Conservation (phyloP, 1,140 invertebrate species). For the Drosophila suzukii region DNA sequence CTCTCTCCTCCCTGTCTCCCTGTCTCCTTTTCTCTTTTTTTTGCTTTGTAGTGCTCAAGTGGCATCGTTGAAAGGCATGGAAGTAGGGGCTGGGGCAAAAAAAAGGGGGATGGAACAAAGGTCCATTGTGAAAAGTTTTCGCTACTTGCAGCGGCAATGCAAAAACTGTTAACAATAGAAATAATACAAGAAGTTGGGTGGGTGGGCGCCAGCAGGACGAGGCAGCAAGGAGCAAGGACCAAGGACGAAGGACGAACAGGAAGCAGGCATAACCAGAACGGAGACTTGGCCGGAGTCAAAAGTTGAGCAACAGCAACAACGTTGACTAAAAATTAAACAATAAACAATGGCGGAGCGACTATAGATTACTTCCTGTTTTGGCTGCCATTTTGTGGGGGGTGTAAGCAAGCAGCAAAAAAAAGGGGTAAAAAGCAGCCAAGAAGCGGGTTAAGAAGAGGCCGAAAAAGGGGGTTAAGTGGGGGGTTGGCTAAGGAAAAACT, state of each 20-base stretch:
- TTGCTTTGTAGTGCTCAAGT: conserved; percentile 72
- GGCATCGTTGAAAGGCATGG: conserved; percentile 54
- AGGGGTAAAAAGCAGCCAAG: not conserved
- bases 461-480: conserved; percentile 11
- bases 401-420: not conserved
- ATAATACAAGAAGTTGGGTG: conserved; percentile 48
- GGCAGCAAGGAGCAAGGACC: conserved; percentile 6
- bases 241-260: conserved; percentile 18
- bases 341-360: conserved; percentile 80
- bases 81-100: not conserved
- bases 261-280: conserved; percentile 45
- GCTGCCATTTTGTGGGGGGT: conserved; percentile 62
- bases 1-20: conserved; percentile 8
- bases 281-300: conserved; percentile 44
- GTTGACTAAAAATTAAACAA: conserved; percentile 82
- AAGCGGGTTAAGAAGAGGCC: not conserved
- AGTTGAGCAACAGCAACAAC: conserved; percentile 51
- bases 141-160: conserved; percentile 77
- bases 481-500: not conserved
- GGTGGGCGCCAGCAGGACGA: no score
- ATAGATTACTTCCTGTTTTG: conserved; percentile 83
- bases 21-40: conserved; percentile 40
- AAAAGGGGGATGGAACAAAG: conserved; percentile 41
- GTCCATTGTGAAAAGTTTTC: conserved; percentile 78
- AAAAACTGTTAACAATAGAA: conserved; percentile 83